phyloP scores from a whole-genome alignment of 1,140 invertebrate species.

The Drosophila jambulina region DNA sequence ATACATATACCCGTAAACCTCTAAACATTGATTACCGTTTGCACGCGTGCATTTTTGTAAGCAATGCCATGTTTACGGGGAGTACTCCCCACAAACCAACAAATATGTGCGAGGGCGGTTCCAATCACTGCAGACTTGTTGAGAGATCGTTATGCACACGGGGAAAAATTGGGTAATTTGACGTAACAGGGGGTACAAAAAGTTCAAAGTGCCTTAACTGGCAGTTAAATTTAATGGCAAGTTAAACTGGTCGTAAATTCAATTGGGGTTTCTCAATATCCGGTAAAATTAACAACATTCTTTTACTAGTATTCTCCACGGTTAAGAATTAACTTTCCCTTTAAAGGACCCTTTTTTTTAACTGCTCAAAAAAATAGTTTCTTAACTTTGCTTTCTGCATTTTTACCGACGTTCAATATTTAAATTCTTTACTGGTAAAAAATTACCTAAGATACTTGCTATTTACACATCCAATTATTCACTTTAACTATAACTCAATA shows the following conservation, averaged over 20 bases:
- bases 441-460: no score
- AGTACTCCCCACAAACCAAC: background rate
- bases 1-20: conserved; percentile 50
- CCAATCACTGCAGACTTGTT: background rate
- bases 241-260: background rate
- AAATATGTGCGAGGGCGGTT: conserved; percentile 38
- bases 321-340: background rate
- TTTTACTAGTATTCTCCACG: background rate
- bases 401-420: background rate
- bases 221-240: background rate
- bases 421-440: no score
- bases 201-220: background rate
- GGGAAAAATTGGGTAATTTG: background rate
- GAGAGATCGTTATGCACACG: background rate
- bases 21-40: conserved; percentile 78
- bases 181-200: background rate
- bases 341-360: no score
- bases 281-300: background rate
- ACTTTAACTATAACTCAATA: no score
- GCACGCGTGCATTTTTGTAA: conserved; percentile 60
- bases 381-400: rapidly evolving
- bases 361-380: background rate
- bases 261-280: background rate
- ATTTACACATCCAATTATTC: background rate
- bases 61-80: conserved; percentile 11